Conservation (phyloP, 2,888 invertebrate genomes). For the Meliscaeva auricollis region DNA sequence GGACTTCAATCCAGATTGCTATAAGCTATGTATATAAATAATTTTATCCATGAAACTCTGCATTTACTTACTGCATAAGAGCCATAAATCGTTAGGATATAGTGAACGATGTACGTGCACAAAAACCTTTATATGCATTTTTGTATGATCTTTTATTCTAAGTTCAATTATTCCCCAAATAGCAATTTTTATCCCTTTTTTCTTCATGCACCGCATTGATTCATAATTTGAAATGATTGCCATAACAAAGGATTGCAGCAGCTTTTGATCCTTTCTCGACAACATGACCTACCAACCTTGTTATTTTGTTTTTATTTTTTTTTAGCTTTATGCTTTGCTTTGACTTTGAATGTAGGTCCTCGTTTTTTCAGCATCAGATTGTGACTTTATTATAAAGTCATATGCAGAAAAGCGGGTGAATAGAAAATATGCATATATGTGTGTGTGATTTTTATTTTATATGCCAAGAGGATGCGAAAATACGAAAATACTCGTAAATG, state of each 20-base stretch:
- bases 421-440: slow-evolving; percentile 24
- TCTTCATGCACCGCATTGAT: slow-evolving; percentile 30
- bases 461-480: slow-evolving; percentile 65
- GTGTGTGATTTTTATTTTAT: slow-evolving; percentile 47
- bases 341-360: slow-evolving; percentile 33
- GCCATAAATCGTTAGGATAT: slow-evolving; percentile 1
- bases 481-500: slow-evolving; percentile 51
- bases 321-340: slow-evolving; percentile 24
- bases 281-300: slow-evolving; percentile 57
- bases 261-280: slow-evolving; percentile 36
- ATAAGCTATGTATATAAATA: slow-evolving; percentile 16
- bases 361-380: slow-evolving; percentile 50
- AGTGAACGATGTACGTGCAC: neutral
- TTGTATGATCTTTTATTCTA: slow-evolving; percentile 13
- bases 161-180: slow-evolving; percentile 33
- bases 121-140: slow-evolving; percentile 6
- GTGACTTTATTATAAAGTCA: slow-evolving; percentile 43
- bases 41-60: neutral
- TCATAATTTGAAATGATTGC: slow-evolving; percentile 45
- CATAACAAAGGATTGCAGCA: slow-evolving; percentile 32
- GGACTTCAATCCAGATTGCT: neutral
- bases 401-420: slow-evolving; percentile 34
- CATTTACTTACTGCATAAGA: neutral
- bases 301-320: slow-evolving; percentile 13
- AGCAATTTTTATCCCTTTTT: slow-evolving; percentile 29